Evolutionary conservation across 2,888 invertebrate genomes (phyloP).

Genomic region (Didymodactylos carnosus): DNA sequence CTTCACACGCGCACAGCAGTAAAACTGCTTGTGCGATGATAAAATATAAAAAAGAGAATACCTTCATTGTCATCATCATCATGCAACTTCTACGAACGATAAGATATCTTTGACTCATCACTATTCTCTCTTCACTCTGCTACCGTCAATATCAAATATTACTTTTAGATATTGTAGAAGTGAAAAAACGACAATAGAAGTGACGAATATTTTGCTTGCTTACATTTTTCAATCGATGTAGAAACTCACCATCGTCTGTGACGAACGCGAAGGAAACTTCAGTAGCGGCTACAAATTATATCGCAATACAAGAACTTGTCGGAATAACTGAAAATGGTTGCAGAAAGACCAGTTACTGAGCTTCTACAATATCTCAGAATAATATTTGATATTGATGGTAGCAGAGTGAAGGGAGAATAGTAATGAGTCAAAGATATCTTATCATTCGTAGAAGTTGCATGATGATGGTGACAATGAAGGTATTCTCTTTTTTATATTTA

Average conservation of each 20-base stretch:
- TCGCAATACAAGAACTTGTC: too few species aligned
- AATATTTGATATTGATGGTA: not conserved
- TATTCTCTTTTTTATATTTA: not conserved
- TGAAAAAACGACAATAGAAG: not conserved
- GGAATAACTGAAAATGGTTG: too few species aligned
- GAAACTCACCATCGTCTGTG: too few species aligned
- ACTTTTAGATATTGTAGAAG: not conserved
- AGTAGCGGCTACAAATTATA: too few species aligned
- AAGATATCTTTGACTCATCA: not conserved
- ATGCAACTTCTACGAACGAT: not conserved
- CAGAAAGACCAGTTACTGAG: too few species aligned
- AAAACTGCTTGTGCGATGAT: not conserved
- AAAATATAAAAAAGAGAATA: not conserved
- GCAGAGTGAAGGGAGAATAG: not conserved
- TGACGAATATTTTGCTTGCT: not conserved
- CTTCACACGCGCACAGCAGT: too few species aligned
- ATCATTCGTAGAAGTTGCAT: not conserved
- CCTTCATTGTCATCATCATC: not conserved
- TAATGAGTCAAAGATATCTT: not conserved
- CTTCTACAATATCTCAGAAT: not conserved
- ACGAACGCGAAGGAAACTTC: too few species aligned
- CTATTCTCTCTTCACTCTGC: not conserved
- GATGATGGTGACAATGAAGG: not conserved
- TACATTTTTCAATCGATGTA: too few species aligned
- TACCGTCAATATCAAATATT: not conserved